These are phyloP conservation scores for Psephotus haematonotus DNA, from an alignment of 2,113 vertebrate genomes.

Conservation along the genomic window DNA sequence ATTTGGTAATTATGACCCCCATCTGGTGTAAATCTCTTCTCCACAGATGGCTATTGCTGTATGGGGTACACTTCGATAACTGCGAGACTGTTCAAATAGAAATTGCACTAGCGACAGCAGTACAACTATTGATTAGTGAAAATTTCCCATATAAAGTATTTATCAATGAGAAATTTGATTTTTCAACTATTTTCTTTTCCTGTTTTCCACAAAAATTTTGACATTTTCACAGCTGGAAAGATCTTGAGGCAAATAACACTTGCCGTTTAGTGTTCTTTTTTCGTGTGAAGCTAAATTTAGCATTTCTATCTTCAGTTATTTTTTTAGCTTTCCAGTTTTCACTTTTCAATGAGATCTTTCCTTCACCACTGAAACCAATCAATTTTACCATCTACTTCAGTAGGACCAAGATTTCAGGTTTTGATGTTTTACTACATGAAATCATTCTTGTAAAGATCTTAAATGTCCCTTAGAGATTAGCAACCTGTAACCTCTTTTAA, in stretches of 20 bases:
- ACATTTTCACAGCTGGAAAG: conserved; percentile 49
- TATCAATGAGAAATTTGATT: neutral
- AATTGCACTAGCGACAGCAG: neutral
- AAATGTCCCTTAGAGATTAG: neutral
- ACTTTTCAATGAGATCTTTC: neutral
- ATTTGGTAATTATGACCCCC: neutral
- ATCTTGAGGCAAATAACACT: neutral
- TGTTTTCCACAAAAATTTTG: neutral
- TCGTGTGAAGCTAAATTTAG: conserved; percentile 22
- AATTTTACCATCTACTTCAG: neutral
- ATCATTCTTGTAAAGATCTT: neutral
- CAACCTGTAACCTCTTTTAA: conserved; percentile 6
- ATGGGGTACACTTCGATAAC: neutral
- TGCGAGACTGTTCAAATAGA: neutral
- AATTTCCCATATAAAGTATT: neutral
- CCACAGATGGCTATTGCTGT: neutral
- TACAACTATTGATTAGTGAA: neutral
- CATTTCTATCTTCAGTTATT: neutral
- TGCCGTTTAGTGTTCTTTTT: conserved; percentile 12
- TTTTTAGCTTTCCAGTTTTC: conserved; percentile 16
- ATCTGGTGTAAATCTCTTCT: neutral
- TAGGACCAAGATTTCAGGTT: neutral
- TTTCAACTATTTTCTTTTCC: neutral
- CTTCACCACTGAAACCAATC: neutral
- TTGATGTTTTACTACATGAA: neutral